Percentiles rank a stretch among this genome's conserved stretches.
Conservation (phyloP, 2,888 invertebrate species). For the Augochlorella aurata region DNA sequence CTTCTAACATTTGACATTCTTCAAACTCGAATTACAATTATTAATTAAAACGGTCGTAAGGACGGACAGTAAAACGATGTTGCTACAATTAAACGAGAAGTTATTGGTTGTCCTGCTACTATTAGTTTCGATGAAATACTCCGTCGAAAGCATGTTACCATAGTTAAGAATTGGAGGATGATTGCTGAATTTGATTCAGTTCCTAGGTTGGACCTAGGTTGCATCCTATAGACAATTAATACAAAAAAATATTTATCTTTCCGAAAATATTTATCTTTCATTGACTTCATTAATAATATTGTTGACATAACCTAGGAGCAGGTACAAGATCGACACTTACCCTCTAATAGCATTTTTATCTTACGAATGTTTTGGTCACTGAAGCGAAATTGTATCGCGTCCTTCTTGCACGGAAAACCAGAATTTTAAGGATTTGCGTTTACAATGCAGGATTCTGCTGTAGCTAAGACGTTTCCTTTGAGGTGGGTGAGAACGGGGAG, state of each 20-base stretch:
- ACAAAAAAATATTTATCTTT: background rate
- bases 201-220: background rate
- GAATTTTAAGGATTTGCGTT: background rate
- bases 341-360: background rate
- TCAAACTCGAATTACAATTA: background rate
- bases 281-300: background rate
- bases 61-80: background rate
- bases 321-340: background rate
- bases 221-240: background rate
- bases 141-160: background rate
- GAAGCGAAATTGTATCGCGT: background rate
- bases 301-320: background rate
- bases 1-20: background rate
- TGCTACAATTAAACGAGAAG: background rate
- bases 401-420: background rate
- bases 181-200: background rate
- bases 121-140: background rate
- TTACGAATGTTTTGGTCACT: background rate
- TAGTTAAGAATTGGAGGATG: background rate
- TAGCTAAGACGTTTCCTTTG: constrained; percentile 40
- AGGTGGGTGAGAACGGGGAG: constrained; percentile 21
- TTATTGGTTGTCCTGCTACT: background rate
- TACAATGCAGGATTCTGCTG: constrained; percentile 28
- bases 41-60: background rate
- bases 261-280: background rate